Conservation (phyloP, 1,140 invertebrate genomes). For the Phymastichus coffea region DNA sequence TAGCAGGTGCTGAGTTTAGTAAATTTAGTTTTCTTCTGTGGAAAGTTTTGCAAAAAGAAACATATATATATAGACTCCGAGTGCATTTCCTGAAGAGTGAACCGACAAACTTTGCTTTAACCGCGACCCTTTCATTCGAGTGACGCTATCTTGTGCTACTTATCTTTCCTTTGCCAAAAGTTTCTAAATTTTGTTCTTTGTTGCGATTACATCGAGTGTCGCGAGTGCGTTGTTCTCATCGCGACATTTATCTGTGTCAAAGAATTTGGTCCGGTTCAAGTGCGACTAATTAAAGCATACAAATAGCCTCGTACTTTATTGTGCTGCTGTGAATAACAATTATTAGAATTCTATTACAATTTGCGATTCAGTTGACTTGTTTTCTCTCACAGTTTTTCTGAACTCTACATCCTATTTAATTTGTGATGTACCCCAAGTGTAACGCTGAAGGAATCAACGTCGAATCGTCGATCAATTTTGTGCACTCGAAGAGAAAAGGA, state of each 20-base stretch:
- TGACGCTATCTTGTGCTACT: not conserved
- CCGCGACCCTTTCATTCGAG: conserved; percentile 8
- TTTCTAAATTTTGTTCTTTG: not conserved
- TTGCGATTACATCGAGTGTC: not conserved
- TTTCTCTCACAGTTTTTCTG: conserved; percentile 19
- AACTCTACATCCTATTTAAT: conserved; percentile 26
- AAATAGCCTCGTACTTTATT: not conserved
- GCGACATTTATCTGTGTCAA: conserved; percentile 2
- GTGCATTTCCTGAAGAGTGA: conserved; percentile 7
- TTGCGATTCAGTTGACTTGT: not conserved
- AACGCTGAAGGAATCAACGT: conserved; percentile 46
- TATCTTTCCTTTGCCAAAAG: not conserved
- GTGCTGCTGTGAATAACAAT: not conserved
- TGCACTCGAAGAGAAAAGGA: conserved; percentile 74
- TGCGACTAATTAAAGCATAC: no score
- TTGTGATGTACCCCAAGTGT: conserved; percentile 56
- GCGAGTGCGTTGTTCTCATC: not conserved
- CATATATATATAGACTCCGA: no score
- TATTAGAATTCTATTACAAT: not conserved
- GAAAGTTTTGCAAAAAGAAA: no score
- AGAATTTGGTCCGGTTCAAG: conserved; percentile 1
- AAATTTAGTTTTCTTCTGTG: conserved; percentile 17
- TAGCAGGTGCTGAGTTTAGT: conserved; percentile 40
- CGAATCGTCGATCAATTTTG: conserved; percentile 57
- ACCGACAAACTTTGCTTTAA: not conserved